These are phyloP conservation scores for Drosophila mercatorum DNA, from an alignment of 2,888 invertebrate genomes.

Conservation along the genomic window DNA sequence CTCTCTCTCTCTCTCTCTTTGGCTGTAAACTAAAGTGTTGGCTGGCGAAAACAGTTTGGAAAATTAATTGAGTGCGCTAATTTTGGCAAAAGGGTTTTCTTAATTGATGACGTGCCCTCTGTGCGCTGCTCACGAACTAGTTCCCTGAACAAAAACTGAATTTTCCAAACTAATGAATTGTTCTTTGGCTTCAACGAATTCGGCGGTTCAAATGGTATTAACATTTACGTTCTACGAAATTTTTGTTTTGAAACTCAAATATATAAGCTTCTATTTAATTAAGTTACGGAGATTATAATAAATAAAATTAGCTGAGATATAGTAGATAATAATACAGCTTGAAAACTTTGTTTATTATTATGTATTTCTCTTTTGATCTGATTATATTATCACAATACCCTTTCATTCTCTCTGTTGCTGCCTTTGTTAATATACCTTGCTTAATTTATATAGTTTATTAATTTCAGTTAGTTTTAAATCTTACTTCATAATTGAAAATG, in stretches of 20 bases:
- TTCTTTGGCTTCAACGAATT: slow-evolving; percentile 14
- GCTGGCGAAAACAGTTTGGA: slow-evolving; percentile 59
- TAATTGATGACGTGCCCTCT: slow-evolving; percentile 64
- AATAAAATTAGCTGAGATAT: background rate
- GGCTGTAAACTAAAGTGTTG: slow-evolving; percentile 47
- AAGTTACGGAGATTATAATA: background rate
- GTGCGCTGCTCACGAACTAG: slow-evolving; percentile 20
- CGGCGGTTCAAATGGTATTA: background rate
- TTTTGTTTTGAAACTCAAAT: background rate
- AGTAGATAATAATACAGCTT: background rate
- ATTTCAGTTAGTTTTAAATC: slow-evolving; percentile 15
- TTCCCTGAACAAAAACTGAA: slow-evolving; percentile 22
- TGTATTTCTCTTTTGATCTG: too few species aligned
- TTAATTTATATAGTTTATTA: too few species aligned
- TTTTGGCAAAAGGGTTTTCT: slow-evolving; percentile 71
- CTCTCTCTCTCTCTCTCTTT: background rate
- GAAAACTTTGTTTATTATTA: background rate
- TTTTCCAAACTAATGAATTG: slow-evolving; percentile 15
- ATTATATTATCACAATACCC: too few species aligned
- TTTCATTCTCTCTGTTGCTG: too few species aligned
- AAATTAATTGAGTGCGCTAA: slow-evolving; percentile 80
- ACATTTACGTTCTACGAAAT: background rate
- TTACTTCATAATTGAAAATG: slow-evolving; percentile 57
- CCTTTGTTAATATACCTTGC: too few species aligned
- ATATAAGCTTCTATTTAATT: background rate